Conservation (phyloP, 1,140 invertebrate genomes). For the Probaryconus sp. region DNA sequence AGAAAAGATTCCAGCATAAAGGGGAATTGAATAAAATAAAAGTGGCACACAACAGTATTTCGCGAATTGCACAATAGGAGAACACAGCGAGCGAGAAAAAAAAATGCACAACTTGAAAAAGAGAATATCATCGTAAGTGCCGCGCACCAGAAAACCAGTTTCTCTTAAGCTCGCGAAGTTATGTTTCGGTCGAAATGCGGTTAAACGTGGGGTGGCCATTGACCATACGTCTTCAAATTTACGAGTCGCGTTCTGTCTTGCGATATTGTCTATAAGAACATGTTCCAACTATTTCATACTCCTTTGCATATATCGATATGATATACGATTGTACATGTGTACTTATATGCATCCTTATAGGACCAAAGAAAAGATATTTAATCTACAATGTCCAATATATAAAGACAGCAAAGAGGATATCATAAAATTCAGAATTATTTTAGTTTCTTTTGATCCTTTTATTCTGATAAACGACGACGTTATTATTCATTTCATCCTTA, state of each 20-base stretch:
- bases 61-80: slow-evolving; percentile 34
- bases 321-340: slow-evolving; percentile 11
- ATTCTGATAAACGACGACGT: too few relatives aligned
- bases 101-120: slow-evolving; percentile 8
- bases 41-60: slow-evolving; percentile 10
- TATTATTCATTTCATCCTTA: too few relatives aligned
- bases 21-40: neutral
- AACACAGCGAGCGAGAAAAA: slow-evolving; percentile 10
- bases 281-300: slow-evolving; percentile 7
- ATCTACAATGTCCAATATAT: slow-evolving; percentile 3
- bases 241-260: neutral
- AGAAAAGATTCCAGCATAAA: too few relatives aligned
- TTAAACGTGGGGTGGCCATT: slow-evolving; percentile 23
- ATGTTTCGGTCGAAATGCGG: slow-evolving; percentile 37
- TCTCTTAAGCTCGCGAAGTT: slow-evolving; percentile 27
- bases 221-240: slow-evolving; percentile 25
- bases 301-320: slow-evolving; percentile 21
- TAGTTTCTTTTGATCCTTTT: too few relatives aligned
- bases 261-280: slow-evolving; percentile 14
- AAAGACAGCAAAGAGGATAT: too few relatives aligned
- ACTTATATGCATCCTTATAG: slow-evolving; percentile 1
- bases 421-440: too few relatives aligned
- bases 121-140: slow-evolving; percentile 6
- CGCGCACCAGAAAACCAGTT: slow-evolving; percentile 36
- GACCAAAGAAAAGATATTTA: neutral